Conservation (phyloP, 35 echinoderm and acorn worm species). For the Apostichopus californicus region DNA sequence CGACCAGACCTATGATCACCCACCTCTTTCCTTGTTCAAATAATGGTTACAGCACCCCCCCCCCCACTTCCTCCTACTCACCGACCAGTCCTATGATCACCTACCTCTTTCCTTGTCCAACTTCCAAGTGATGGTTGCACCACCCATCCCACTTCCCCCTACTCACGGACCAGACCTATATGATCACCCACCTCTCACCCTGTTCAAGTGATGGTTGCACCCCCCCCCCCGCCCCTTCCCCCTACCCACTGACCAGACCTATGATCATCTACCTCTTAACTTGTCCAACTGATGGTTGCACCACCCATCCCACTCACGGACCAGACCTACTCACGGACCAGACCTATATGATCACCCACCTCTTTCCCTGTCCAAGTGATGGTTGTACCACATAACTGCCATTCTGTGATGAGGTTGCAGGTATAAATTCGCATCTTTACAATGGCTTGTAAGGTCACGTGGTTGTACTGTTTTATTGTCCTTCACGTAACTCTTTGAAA, state of each 20-base stretch:
- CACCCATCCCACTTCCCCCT: slow-evolving; percentile 13
- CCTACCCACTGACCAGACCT: neutral
- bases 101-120: slow-evolving; percentile 63
- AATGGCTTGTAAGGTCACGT: slow-evolving; percentile 36
- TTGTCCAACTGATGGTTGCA: slow-evolving; percentile 75
- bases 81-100: neutral
- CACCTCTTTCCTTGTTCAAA: slow-evolving; percentile 64
- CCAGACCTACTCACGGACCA: neutral
- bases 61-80: neutral
- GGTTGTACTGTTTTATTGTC: slow-evolving; percentile 16
- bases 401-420: slow-evolving; percentile 75
- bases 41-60: slow-evolving; percentile 80
- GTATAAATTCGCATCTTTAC: slow-evolving; percentile 70
- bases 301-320: slow-evolving; percentile 25
- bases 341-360: slow-evolving; percentile 18
- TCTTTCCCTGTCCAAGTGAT: slow-evolving; percentile 60
- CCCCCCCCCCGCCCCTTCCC: too few species aligned
- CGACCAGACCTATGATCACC: neutral
- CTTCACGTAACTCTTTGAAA: neutral
- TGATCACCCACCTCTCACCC: slow-evolving; percentile 50
- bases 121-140: slow-evolving; percentile 77
- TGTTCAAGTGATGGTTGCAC: too few species aligned
- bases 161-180: neutral
- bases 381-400: slow-evolving; percentile 93
- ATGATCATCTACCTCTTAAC: slow-evolving; percentile 42